Evolutionary conservation across 2,797 vertebrate genomes (phyloP).

Genomic region (Otolemur crassicaudatus): DNA sequence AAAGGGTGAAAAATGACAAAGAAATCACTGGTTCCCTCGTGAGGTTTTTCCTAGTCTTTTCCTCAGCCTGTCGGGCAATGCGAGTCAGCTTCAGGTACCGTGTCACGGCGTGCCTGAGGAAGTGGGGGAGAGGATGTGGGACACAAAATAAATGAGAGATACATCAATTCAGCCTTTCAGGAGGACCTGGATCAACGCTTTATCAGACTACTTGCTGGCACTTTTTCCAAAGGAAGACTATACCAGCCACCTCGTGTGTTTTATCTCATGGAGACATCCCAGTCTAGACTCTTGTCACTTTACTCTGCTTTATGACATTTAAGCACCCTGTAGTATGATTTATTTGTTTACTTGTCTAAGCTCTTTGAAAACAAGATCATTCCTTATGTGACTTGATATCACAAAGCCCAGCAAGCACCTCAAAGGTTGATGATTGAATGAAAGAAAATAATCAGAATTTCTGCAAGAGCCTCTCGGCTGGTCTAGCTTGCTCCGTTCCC

Average conservation of each 20-base stretch:
- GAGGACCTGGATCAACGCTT: not conserved
- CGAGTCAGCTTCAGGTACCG: not conserved
- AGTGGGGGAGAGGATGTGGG: accelerated
- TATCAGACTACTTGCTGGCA: not conserved
- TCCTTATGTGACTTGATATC: conserved; percentile 62
- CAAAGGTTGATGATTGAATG: conserved; percentile 52
- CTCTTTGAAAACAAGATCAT: conserved; percentile 56
- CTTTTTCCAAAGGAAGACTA: conserved; percentile 17
- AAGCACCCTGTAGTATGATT: not conserved
- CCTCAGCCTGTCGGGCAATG: not conserved
- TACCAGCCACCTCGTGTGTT: not conserved
- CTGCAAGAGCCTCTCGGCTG: not conserved
- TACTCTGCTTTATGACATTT: not conserved
- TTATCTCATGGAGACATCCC: conserved; percentile 52
- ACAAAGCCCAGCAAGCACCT: conserved; percentile 33
- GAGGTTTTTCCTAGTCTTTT: not conserved
- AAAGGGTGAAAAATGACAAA: conserved; percentile 11
- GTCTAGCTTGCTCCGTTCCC: not conserved
- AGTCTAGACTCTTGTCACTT: conserved; percentile 46
- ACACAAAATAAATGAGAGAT: not conserved
- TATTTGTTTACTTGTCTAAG: conserved; percentile 59
- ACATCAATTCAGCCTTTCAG: not conserved
- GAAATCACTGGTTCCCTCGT: not conserved
- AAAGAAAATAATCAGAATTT: conserved; percentile 65
- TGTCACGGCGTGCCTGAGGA: not conserved